Base-by-base conservation (phyloP, 2,888 invertebrate genomes). In the Conomelus anceps region DNA sequence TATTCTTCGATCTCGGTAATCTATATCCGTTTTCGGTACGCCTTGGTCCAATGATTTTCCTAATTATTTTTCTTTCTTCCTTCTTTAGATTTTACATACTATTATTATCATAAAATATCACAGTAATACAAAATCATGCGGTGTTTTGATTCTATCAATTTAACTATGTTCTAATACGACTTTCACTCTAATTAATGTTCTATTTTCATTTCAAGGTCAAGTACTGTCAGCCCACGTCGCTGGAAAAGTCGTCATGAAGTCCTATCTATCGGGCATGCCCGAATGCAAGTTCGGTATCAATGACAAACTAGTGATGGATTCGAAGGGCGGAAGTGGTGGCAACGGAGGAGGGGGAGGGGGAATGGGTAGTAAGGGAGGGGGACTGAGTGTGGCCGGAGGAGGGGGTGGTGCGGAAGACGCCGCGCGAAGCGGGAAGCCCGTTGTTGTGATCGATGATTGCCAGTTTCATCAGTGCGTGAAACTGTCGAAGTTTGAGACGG, bases 211-310 rank as follows among this genome's bases (percentile, higher is more conserved):
- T n/a, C n/a, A n/a, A 97, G 98, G 98, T 89, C 99, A 99, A 95
- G 99, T 99, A 26, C 94, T 99, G 89, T 99, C 99, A 22, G 99
- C 99, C 87, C 99, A 99, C 93, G 99, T 99, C 84, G 99, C 99
- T 26, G 99, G 99, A 89, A 99, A 99, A 93, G 99, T 99, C 89
- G 98, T 99, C 63, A 99, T 99, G 99, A 99, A 99, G 94, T 99
- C 99, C 0, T 99, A 99, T 93, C 94, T 99, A 90, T 99, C 99
- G 23, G 99, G 99, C 34, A 99, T 99, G 99, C 99, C 99, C 0
- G 99, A 99, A 94, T 99, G 99, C 94, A 99, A 99, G 95, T 99
- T 98, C 93, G 99, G 99, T n/a, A 99, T 99, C 92, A 99, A 99
- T 93, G 99, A 99, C 93, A 99, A 99, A 94, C 98, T 99, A 90